Evolutionary conservation across 2,113 vertebrate species (phyloP).

Genomic region (Scomber japonicus): DNA sequence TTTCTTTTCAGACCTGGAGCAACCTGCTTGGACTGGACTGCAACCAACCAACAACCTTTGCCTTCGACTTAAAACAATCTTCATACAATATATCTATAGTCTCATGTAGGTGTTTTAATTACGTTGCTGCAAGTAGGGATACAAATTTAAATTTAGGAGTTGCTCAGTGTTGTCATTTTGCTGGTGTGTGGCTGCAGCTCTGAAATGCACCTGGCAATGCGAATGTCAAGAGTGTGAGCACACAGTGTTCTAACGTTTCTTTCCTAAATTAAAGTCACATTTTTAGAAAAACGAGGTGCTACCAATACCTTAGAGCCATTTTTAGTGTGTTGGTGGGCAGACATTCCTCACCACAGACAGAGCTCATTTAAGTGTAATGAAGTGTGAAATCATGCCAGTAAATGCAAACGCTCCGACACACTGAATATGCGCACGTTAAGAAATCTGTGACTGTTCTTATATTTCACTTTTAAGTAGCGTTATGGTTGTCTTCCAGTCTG

Average conservation of each 20-base stretch:
- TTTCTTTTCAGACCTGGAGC: too few species aligned
- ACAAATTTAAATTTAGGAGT: neutral
- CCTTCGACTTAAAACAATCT: too few species aligned
- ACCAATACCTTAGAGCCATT: slow-evolving; percentile 26
- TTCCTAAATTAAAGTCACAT: slow-evolving; percentile 22
- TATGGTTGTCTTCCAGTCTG: too few species aligned
- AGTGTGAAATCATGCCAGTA: slow-evolving; percentile 29
- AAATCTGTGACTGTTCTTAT: too few species aligned
- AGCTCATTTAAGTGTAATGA: slow-evolving; percentile 14
- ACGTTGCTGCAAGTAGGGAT: neutral
- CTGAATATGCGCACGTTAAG: too few species aligned
- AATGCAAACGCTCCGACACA: neutral
- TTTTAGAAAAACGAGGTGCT: slow-evolving; percentile 16
- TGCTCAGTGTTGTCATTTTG: neutral
- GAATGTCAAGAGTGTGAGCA: neutral
- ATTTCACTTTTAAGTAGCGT: too few species aligned
- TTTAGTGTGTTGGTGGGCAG: slow-evolving; percentile 8
- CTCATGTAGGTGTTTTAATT: too few species aligned
- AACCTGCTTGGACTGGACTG: too few species aligned
- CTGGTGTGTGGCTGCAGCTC: neutral
- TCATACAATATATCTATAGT: too few species aligned
- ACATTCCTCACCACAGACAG: slow-evolving; percentile 14
- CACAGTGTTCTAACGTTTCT: neutral
- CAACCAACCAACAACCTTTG: too few species aligned
- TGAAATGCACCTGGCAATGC: slow-evolving; percentile 1